A percentile compares a stretch with the other conserved stretches of the same genome.
Evolutionary conservation across 2,113 vertebrate species (phyloP).

Genomic region (Oplegnathus fasciatus): DNA sequence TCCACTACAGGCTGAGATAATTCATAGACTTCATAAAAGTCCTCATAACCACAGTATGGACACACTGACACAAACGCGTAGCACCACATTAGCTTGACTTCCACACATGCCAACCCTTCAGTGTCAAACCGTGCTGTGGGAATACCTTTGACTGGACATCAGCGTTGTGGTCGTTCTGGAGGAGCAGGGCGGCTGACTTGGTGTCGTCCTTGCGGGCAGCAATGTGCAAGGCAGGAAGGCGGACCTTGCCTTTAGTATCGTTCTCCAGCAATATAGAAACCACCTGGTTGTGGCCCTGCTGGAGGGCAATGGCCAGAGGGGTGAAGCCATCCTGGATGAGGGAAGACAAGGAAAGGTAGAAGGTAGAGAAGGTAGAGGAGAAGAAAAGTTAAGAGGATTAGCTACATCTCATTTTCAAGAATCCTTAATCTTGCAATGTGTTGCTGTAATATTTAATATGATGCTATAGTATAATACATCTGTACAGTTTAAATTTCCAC

Average conservation of each 20-base stretch:
- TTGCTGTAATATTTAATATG: neutral
- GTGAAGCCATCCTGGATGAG: constrained; percentile 94
- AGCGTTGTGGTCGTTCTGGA: constrained; percentile 98
- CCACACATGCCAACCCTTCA: constrained; percentile 20
- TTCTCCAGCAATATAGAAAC: constrained; percentile 97
- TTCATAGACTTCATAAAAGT: neutral
- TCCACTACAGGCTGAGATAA: neutral
- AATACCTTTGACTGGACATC: constrained; percentile 98
- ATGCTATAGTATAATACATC: neutral
- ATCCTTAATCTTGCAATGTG: neutral
- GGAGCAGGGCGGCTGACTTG: constrained; percentile 95
- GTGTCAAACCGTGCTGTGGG: accelerated
- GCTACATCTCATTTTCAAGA: neutral
- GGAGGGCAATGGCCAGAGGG: constrained; percentile 95
- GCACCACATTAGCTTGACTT: constrained; percentile 10
- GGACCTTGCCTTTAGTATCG: constrained; percentile 98
- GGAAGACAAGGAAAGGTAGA: neutral
- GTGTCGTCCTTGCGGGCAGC: constrained; percentile 98
- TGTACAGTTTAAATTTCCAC: neutral
- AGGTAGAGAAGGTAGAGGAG: too few species aligned
- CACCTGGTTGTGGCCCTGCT: constrained; percentile 98
- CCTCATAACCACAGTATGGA: neutral
- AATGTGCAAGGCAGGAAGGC: constrained; percentile 95
- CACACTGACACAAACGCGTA: constrained; percentile 24
- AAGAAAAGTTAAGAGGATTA: neutral